Evolutionary conservation across 2,113 vertebrate genomes (phyloP).

Genomic region (Sander vitreus): DNA sequence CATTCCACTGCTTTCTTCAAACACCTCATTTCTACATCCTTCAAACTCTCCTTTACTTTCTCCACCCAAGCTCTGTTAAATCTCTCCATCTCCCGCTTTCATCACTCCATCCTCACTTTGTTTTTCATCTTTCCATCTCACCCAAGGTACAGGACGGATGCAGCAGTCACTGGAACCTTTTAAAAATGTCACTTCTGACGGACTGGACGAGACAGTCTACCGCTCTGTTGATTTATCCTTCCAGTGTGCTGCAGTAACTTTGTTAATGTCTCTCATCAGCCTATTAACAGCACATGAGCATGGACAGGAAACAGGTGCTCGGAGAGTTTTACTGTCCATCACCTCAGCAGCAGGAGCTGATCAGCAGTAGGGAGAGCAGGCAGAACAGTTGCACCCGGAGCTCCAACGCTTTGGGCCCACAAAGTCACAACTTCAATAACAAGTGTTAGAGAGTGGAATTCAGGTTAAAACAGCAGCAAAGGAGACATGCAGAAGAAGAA

Average conservation of each 20-base stretch:
- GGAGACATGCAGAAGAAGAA: neutral
- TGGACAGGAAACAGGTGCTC: constrained; percentile 80
- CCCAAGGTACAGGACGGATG: constrained; percentile 49
- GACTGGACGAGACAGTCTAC: constrained; percentile 62
- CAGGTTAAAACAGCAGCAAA: neutral
- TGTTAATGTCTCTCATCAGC: constrained; percentile 82
- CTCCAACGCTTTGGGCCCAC: constrained; percentile 13
- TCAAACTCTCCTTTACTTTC: constrained; percentile 23
- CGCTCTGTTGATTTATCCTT: constrained; percentile 76
- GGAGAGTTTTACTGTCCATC: constrained; percentile 76
- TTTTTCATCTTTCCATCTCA: constrained; percentile 61
- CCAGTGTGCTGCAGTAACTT: constrained; percentile 68
- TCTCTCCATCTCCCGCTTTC: constrained; percentile 43
- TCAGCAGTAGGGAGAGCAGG: constrained; percentile 34
- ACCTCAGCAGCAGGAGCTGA: constrained; percentile 61
- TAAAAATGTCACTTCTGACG: constrained; percentile 72
- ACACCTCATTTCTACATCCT: constrained; percentile 49
- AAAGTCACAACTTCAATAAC: constrained; percentile 28
- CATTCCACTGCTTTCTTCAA: constrained; percentile 38
- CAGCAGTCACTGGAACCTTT: constrained; percentile 65
- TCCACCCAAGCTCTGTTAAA: constrained; percentile 54
- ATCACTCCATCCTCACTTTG: constrained; percentile 39
- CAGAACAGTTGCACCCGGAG: neutral
- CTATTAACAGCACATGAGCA: constrained; percentile 79
- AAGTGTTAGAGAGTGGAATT: neutral